Evolutionary conservation across 2,113 vertebrate genomes (phyloP), one percentile per base, ranked within the genome.

Genomic region (Antechinus stuartii): DNA sequence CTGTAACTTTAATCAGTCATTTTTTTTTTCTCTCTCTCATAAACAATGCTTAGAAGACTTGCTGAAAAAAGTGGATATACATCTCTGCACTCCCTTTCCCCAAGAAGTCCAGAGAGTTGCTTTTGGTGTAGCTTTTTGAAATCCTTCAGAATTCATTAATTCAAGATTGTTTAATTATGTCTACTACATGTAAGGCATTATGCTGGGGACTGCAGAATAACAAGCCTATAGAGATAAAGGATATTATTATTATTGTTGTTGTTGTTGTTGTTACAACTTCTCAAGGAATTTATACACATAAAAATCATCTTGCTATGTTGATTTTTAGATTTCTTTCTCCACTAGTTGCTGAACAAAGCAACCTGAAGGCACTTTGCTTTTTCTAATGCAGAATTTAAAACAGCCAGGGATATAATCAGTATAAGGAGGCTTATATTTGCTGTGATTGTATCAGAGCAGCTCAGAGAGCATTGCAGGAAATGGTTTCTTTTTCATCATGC

Each of bases 271-370:
- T n/a, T n/a, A 95, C 93, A 94, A 96, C 94, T 92, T 95, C 47
- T 49, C 49, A 30, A 0, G 3, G 93, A 97, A 98, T 98, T 97
- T 98, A 97, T 97, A 97, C 97, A 95, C 35, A 68, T 94, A 98
- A 98, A 94, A 97, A 97, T 97, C 98, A 95, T 94, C 95, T 94
- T 97, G 95, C 96, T 97, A 97, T 94, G 97, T 92, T 96, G 96
- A 98, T 98, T 98, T 98, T 97, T 91, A 97, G 96, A 96, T 97
- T 97, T 95, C 89, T 97, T 96, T 98, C 53, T 26, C 98, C 96
- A 96, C 97, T 98, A 98, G 98, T 97, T 98, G 92, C 97, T 97
- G 93, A 97, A 97, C 54, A 97, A 98, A 98, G 98, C 96, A 97
- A 98, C 97, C 97, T 98, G 95, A 96, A 97, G 98, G 95, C 92